A percentile compares a stretch with the other conserved stretches of the same genome.
Evolutionary conservation across 2,888 invertebrate species (phyloP).

Genomic region (Aelia acuminata): DNA sequence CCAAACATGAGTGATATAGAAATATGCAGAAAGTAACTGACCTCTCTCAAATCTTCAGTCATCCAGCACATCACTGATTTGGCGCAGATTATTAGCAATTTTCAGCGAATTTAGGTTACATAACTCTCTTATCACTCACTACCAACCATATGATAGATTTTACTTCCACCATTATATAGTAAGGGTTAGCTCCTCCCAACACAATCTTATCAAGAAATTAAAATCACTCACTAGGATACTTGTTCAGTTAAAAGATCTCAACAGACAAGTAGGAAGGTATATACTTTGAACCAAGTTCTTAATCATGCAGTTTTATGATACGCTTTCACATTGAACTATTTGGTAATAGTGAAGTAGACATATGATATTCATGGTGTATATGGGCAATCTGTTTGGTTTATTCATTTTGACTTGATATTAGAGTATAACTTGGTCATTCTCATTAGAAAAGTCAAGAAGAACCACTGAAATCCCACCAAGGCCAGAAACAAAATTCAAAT

Average conservation of each 20-base stretch:
- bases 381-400: too few relatives aligned
- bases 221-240: background rate
- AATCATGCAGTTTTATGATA: background rate
- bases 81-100: background rate
- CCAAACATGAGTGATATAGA: too few relatives aligned
- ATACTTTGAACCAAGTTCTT: background rate
- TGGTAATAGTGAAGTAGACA: background rate
- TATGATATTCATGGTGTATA: too few relatives aligned
- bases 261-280: background rate
- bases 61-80: slow-evolving; percentile 25
- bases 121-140: background rate
- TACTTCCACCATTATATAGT: background rate
- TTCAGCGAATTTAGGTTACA: slow-evolving; percentile 4
- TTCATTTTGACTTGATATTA: too few relatives aligned
- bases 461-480: too few relatives aligned
- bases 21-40: background rate
- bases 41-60: background rate
- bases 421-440: too few relatives aligned
- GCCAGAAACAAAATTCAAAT: too few relatives aligned
- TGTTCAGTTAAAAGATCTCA: background rate
- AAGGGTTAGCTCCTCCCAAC: background rate
- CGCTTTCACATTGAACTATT: background rate
- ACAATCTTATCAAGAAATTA: background rate
- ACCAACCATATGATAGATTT: slow-evolving; percentile 29
- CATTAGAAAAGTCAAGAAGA: too few relatives aligned